These are phyloP conservation scores for Thaumatotibia leucotreta DNA, from an alignment of 1,140 invertebrate genomes.

Conservation along the genomic window DNA sequence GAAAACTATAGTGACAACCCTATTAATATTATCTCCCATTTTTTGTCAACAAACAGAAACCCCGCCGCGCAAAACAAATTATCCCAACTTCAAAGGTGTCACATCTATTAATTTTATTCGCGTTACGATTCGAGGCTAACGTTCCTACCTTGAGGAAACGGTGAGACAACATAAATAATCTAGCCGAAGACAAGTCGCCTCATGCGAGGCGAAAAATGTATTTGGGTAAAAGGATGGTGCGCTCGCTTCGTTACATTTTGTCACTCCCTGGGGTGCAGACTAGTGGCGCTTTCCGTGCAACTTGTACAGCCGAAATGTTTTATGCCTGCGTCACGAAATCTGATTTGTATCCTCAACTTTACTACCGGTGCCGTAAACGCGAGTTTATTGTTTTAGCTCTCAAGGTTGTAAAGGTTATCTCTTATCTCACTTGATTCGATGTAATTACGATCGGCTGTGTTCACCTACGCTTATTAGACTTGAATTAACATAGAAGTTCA, in stretches of 20 bases:
- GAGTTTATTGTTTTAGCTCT: constrained; percentile 44
- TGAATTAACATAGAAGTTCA: too few relatives aligned
- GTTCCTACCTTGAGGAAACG: constrained; percentile 45
- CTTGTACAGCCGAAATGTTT: constrained; percentile 53
- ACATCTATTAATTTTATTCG: constrained; percentile 16
- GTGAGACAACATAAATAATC: constrained; percentile 64
- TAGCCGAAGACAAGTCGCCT: constrained; percentile 45
- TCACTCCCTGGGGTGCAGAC: constrained; percentile 48
- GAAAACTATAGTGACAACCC: not conserved
- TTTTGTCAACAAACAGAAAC: not conserved
- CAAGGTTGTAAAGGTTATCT: constrained; percentile 22
- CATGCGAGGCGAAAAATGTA: constrained; percentile 53
- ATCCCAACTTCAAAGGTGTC: constrained; percentile 13
- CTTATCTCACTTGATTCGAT: not conserved
- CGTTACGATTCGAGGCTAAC: constrained; percentile 20
- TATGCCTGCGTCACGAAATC: constrained; percentile 50
- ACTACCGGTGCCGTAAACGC: constrained; percentile 37
- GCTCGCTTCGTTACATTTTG: constrained; percentile 66
- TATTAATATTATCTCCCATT: not conserved
- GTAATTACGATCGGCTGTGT: not conserved
- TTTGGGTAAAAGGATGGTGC: constrained; percentile 53
- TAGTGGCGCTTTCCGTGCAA: constrained; percentile 22
- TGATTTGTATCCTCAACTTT: constrained; percentile 58
- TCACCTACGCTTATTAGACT: too few relatives aligned
- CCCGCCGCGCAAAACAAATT: not conserved